phyloP scores from a whole-genome alignment of 2,797 vertebrate genomes.

The Anguilla pacifica region DNA sequence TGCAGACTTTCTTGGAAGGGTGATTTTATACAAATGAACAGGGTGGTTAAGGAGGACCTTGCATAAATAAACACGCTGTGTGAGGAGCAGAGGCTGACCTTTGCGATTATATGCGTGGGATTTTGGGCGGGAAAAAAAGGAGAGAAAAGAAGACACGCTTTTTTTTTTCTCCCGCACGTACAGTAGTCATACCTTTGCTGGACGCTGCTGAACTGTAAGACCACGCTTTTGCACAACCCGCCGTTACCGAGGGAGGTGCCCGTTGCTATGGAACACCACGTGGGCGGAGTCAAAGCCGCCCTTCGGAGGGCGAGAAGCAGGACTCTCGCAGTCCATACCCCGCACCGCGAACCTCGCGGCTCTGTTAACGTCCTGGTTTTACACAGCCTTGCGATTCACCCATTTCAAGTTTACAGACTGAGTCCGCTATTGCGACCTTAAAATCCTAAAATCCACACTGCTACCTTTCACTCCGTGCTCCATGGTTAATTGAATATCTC shows the following conservation, averaged over 20 bases:
- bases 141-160: background rate
- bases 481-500: background rate
- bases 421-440: too few relatives aligned
- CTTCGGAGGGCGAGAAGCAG: background rate
- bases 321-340: background rate
- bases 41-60: constrained; percentile 21
- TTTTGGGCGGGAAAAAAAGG: background rate
- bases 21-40: constrained; percentile 24
- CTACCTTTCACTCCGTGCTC: background rate
- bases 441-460: background rate
- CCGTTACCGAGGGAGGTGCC: background rate
- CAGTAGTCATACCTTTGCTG: background rate
- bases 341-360: background rate
- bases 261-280: background rate
- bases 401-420: background rate
- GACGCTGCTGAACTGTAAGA: background rate
- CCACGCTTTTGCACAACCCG: background rate
- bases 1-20: constrained; percentile 27
- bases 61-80: constrained; percentile 13
- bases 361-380: too few relatives aligned
- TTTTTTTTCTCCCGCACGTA: background rate
- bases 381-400: background rate
- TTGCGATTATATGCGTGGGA: background rate
- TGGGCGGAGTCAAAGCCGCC: background rate
- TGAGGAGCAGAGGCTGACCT: background rate